Base-by-base conservation (phyloP, 2,888 invertebrate genomes). In the Epirrhoe tristata region DNA sequence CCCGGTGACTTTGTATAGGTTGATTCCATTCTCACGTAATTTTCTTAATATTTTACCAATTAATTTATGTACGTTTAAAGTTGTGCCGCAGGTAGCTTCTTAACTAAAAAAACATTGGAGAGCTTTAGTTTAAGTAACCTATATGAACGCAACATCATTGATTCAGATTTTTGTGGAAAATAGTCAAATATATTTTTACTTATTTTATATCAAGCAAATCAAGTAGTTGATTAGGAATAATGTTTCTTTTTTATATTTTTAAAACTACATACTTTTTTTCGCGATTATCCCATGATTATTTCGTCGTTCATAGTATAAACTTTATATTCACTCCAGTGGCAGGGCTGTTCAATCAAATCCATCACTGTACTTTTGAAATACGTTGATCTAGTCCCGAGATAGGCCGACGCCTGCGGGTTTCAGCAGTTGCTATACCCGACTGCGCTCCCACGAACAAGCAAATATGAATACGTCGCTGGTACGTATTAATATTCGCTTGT, bases 1-100 rank as follows among this genome's bases (percentile, higher is more conserved):
- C 66, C 74, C 73, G 69, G 71, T 68, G 69, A 72, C 66, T 69
- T 68, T 75, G 72, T 79, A 82, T 77, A 85, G 84, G 78, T 46
- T 74, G 84, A 65, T 78, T 68, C 63, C 66, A 71, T 69, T 67
- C 58, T 32, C 58, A 58, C 53, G 32, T 16, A 43, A 52, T 52
- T 53, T 58, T 56, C 8, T 56, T 54, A 43, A 36, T 48, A 39
- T 52, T 39, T 48, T 24, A 1, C 39, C 3, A 58, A 50, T 17
- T 17, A 46, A 24, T 51, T 58, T 52, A 56, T 16, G 56, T 63
- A 67, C 63, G 46, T 59, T 56, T 48, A 54, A 59, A 57, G 36
- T 60, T 43, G 62, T 67, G 66, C 66, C 67, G 67, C 70, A 64
- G 54, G 58, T 48, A 54, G 59, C 1, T 52, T 53, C 7, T 63